Evolutionary conservation across 2,113 vertebrate genomes (phyloP), one percentile per base, ranked within the genome.

Genomic region (Alligator sinensis): DNA sequence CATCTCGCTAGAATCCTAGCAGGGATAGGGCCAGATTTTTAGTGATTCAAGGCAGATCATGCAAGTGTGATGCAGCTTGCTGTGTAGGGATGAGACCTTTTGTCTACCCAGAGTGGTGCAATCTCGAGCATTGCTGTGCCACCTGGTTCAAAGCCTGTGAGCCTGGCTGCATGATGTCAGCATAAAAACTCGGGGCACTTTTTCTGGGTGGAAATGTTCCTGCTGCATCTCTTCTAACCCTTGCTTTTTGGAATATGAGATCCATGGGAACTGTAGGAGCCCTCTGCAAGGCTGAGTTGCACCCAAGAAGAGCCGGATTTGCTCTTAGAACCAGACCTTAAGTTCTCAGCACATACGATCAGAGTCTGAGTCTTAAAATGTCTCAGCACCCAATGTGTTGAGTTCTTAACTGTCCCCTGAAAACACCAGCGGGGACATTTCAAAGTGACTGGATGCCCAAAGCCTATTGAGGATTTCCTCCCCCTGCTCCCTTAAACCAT

Each of bases 141-240:
- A 1, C 18, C 28, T 1, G 0, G 5, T 22, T 38, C 19, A 47
- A 47, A 47, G 54, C 28, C 80, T 83, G 22, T 0, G 0, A 34
- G 77, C 13, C 61, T 22, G 2, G 22, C 38, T 68, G 54, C 24
- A 47, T 27, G 38, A 13, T 2, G 0, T 1, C 4, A 47, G 58
- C 4, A 18, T 4, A 0, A 0, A 0, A 9, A 14, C 11, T 21
- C 5, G n/a, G 18, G 18, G 21, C 27, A n/a, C 14, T 11, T 7
- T 28, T n/a, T 75, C 1, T 83, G 13, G 60, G 57, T 74, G 34
- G 34, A 47, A 21, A 3, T 47, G 47, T 47, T 47, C 47, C 47
- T 47, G 47, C 47, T 47, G 47, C 47, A 47, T 9, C 27, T 34
- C 66, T 28, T 8, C 54, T 55, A 72, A 84, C 57, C 57, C 68